Percentiles rank a stretch among this genome's conserved stretches.
Conservation (phyloP, 2,113 vertebrate species). For the Toxotes chatareus region DNA sequence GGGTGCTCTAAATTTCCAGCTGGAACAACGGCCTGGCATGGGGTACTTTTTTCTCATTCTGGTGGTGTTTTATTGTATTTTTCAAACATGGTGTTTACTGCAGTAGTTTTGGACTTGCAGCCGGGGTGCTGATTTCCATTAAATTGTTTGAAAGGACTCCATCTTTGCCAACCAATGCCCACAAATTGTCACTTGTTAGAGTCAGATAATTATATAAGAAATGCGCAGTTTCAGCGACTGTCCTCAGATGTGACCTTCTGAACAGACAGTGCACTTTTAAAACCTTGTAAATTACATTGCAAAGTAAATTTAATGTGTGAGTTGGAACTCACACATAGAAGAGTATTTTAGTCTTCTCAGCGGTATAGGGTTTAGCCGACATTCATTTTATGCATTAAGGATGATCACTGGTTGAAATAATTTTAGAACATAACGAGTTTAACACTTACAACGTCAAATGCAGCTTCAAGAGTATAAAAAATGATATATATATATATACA, state of each 20-base stretch:
- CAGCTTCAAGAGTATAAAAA: neutral
- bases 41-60: neutral
- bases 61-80: conserved; percentile 10
- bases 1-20: conserved; percentile 1
- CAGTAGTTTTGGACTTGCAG: neutral
- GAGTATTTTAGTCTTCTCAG: neutral
- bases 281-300: neutral
- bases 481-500: neutral
- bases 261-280: neutral
- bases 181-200: neutral
- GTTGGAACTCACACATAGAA: neutral
- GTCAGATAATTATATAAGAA: neutral
- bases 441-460: too few relatives aligned
- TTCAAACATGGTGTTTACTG: conserved; percentile 1
- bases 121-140: neutral
- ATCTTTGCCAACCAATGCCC: neutral
- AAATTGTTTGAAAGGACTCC: neutral
- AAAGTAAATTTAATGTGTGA: neutral
- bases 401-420: neutral
- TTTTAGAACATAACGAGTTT: neutral
- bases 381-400: neutral
- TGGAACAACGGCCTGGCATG: conserved; percentile 22
- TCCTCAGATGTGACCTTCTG: neutral
- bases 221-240: neutral
- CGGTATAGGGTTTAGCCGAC: neutral